Percentiles rank a stretch among this genome's conserved stretches.
These are phyloP conservation scores for Orgyia antiqua DNA, from an alignment of 2,888 invertebrate genomes.

Conservation along the genomic window DNA sequence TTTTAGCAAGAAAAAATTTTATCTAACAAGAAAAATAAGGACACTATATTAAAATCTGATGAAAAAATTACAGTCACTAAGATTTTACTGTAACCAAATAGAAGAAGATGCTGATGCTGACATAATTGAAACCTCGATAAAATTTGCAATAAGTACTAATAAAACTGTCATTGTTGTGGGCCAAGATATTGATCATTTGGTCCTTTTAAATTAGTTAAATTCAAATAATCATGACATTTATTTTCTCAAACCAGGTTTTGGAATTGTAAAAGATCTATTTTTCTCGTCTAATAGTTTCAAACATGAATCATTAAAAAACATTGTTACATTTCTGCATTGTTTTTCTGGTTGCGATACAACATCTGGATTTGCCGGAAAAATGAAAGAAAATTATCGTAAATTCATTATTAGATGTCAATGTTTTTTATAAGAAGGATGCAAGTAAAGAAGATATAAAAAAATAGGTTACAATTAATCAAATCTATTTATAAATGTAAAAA, in stretches of 20 bases:
- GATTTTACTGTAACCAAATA: slow-evolving; percentile 23
- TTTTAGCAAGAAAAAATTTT: slow-evolving; percentile 26
- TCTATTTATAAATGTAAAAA: slow-evolving; percentile 7
- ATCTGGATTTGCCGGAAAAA: slow-evolving; percentile 18
- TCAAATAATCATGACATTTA: slow-evolving; percentile 7
- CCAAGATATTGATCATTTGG: slow-evolving; percentile 25
- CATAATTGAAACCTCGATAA: slow-evolving; percentile 8
- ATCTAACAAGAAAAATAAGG: slow-evolving; percentile 26
- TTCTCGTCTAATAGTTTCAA: slow-evolving; percentile 19
- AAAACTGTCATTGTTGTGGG: slow-evolving; percentile 19
- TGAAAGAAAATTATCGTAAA: slow-evolving; percentile 15
- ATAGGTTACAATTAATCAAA: slow-evolving; percentile 12
- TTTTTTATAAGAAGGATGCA: slow-evolving; percentile 11
- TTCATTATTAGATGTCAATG: slow-evolving; percentile 9
- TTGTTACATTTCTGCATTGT: slow-evolving; percentile 17
- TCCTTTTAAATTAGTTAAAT: slow-evolving; percentile 25
- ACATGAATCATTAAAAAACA: slow-evolving; percentile 16
- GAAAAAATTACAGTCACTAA: slow-evolving; percentile 12
- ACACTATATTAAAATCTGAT: slow-evolving; percentile 24
- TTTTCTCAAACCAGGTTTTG: slow-evolving; percentile 11
- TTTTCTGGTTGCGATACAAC: slow-evolving; percentile 15
- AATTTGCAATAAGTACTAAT: slow-evolving; percentile 13
- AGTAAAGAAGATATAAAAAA: slow-evolving; percentile 10
- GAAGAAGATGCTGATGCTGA: slow-evolving; percentile 27
- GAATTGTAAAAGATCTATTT: slow-evolving; percentile 10